Evolutionary conservation across 2,888 invertebrate species (phyloP), one percentile per base, ranked within the genome.

Genomic region (Agriopis marginaria): DNA sequence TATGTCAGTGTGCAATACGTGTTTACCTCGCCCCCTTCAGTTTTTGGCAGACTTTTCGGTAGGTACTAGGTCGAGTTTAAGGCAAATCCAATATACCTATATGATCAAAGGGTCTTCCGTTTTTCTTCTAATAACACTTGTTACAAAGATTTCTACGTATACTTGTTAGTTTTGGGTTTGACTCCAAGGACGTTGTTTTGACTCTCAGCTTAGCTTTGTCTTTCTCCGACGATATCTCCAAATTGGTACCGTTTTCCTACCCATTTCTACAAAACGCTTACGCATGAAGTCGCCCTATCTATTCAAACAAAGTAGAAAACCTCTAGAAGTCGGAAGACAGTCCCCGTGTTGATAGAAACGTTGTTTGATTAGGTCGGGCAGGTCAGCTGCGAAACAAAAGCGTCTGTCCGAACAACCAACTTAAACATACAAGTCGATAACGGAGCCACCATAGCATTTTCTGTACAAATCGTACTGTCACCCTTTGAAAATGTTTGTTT

Each of bases 321-420:
- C 68, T 55, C 64, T 69, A 64, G 60, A 61, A 69, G 68, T 64
- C 64, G 42, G 47, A 51, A 23, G 44, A 61, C 66, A 69, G 14
- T 42, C 60, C 58, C 65, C 23, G n/a, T 61, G 65, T 68, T 68
- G 65, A 68, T 68, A 66, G 63, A 59, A 51, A 58, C 66, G 44
- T 60, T 72, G 65, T 73, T 72, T 71, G 71, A 50, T 63, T 69
- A 69, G 69, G 73, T 63, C 72, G 63, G 59, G 39, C 39, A 64
- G 62, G 63, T 51, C 66, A 5, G 63, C 73, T 74, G 71, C 76
- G 75, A 77, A 77, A 78, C 74, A 77, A 81, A 23, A 76, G 71
- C 74, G 66, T 51, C 64, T 63, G 47, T 58, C 58, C 45, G 23
- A 12, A 17, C 23, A 0, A 58, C 45, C 58, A 12, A 23, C 45